phyloP scores from a whole-genome alignment of 23 tunicate genomes.

The Ciona savignyi region DNA sequence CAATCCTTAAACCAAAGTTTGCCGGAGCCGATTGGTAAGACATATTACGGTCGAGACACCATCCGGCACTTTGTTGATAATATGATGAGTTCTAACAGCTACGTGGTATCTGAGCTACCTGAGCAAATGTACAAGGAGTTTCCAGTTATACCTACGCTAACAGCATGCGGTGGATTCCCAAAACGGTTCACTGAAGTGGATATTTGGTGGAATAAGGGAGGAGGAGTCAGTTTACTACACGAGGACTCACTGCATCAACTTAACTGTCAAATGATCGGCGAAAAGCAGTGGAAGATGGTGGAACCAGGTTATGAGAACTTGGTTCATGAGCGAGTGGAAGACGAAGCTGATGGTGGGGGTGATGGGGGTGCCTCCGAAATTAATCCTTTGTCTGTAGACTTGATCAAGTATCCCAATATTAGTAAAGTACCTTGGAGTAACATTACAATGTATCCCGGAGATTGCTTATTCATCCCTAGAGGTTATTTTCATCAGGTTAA shows the following conservation, averaged over 20 bases:
- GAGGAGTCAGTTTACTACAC: neutral
- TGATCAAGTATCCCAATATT: neutral
- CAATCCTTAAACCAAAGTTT: too few relatives aligned
- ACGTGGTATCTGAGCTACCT: neutral
- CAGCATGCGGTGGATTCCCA: neutral
- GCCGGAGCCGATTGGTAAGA: neutral
- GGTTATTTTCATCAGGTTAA: neutral
- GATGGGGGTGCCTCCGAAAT: neutral
- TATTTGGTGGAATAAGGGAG: neutral
- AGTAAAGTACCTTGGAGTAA: neutral
- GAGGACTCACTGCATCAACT: neutral
- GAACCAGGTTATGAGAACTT: neutral
- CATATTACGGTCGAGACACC: neutral
- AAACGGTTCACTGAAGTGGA: neutral
- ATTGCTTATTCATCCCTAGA: neutral
- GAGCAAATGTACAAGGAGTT: neutral
- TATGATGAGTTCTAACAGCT: neutral
- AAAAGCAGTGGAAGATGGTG: neutral
- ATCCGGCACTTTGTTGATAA: neutral
- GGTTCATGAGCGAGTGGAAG: neutral
- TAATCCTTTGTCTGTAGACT: neutral
- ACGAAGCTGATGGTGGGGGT: neutral
- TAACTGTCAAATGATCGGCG: neutral
- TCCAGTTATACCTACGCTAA: neutral
- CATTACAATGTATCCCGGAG: neutral